Evolutionary conservation across 2,888 invertebrate genomes (phyloP).

Genomic region (Caenorhabditis sp.): DNA sequence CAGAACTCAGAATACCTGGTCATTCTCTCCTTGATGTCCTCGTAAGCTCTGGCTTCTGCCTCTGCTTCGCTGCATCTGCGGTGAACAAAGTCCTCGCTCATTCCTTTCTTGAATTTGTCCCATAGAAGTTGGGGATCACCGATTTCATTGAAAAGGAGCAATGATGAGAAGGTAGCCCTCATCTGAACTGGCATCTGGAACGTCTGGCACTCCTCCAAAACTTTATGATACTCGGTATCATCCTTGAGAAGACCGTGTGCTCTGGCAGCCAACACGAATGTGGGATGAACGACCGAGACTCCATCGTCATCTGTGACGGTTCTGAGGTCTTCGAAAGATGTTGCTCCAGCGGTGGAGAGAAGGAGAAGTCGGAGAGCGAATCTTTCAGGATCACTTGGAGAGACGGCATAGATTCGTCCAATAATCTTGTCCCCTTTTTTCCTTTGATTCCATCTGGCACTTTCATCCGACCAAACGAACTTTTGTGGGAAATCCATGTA

Average conservation of each 20-base stretch:
- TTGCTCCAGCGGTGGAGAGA: conserved; percentile 64
- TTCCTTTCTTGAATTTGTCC: conserved; percentile 13
- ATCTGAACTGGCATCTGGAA: conserved; percentile 41
- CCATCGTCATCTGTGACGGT: conserved; percentile 68
- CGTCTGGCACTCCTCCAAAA: conserved; percentile 44
- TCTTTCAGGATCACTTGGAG: conserved; percentile 55
- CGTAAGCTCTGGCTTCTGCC: conserved; percentile 45
- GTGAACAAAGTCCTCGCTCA: conserved; percentile 54
- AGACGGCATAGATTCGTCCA: conserved; percentile 63
- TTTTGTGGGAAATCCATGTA: conserved; percentile 13
- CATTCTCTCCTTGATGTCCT: conserved; percentile 29
- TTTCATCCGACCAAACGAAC: neutral
- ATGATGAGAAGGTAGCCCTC: conserved; percentile 27
- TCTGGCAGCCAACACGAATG: conserved; percentile 51
- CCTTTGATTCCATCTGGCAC: neutral
- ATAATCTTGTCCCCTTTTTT: conserved; percentile 15
- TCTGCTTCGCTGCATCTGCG: conserved; percentile 17
- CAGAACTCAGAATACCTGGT: conserved; percentile 12
- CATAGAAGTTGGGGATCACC: conserved; percentile 37
- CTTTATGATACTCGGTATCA: conserved; percentile 42
- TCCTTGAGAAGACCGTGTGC: conserved; percentile 50
- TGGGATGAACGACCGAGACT: conserved; percentile 19
- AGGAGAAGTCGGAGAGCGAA: conserved; percentile 62
- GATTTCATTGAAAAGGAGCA: conserved; percentile 37
- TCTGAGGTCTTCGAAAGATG: conserved; percentile 68